A percentile compares a stretch with the other conserved stretches of the same genome.
phyloP scores from a whole-genome alignment of 1,140 invertebrate species.

The Drosophila mayri region DNA sequence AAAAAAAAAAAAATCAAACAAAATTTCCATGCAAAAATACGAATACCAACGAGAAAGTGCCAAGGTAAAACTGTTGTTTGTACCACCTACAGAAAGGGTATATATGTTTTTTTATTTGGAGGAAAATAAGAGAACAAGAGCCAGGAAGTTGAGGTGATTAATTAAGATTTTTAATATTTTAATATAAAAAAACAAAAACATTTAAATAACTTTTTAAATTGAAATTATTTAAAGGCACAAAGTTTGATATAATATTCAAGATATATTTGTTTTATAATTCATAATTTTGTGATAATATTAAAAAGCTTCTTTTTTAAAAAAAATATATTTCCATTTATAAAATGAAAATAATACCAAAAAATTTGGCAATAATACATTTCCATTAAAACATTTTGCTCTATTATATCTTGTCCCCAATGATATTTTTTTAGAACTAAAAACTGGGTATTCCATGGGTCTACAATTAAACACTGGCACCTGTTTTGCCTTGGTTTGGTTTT shows the following conservation, averaged over 20 bases:
- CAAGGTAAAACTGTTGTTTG: slow-evolving; percentile 1
- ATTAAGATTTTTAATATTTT: background rate
- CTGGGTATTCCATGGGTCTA: slow-evolving; percentile 1
- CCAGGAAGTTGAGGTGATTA: background rate
- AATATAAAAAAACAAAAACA: too few species aligned
- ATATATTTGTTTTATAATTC: too few species aligned
- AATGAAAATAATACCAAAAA: too few species aligned
- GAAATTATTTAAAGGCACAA: too few species aligned
- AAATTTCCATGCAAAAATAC: slow-evolving; percentile 39
- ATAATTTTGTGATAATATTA: too few species aligned
- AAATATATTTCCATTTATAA: too few species aligned
- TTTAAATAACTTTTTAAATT: too few species aligned
- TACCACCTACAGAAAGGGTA: background rate
- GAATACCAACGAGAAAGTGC: slow-evolving; percentile 28
- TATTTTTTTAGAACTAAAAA: background rate
- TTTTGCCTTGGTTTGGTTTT: background rate
- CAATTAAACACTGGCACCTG: background rate
- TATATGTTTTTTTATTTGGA: background rate
- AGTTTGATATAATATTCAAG: too few species aligned
- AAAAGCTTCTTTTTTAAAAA: too few species aligned
- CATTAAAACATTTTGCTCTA: too few species aligned
- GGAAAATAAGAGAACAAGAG: background rate
- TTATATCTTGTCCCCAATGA: too few species aligned
- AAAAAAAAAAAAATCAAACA: slow-evolving; percentile 77
- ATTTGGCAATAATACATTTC: too few species aligned